Base-by-base conservation (phyloP, 2,797 vertebrate genomes). In the Pristis pectinata region DNA sequence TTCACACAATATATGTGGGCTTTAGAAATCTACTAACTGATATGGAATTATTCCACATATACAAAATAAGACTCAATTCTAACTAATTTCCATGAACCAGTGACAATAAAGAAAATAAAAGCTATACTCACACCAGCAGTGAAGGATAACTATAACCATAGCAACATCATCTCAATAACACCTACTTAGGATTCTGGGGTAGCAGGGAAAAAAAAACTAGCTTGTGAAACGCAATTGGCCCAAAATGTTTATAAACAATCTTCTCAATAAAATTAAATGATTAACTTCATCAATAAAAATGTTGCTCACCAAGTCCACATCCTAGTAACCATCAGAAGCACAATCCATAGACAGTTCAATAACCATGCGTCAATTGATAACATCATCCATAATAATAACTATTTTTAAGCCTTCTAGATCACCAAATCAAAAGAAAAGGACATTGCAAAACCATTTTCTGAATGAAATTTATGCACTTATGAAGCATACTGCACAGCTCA, bases 61-160 rank as follows among this genome's bases (percentile, higher is more conserved):
- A 30, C 83, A 87, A 87, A 87, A 59, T 87, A 59, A 59, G 53
- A 56, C 83, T 5, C 83, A 87, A 34, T 30, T 34, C 53, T 30
- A 82, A 59, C 53, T 34, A 87, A 87, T 30, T 85, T 34, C 49
- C 22, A 85, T 85, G 8, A 85, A 10, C 41, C 80, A 49, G 80
- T 22, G 15, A 82, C 80, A 82, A 82, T 82, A 82, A 82, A n/a
- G 30, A 27, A 59, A 56, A 59, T 4, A 59, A 56, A 85, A 59
- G 7, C 27, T 87, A 56, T 34, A 56, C 53, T 87, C 83, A 56
- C 83, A 59, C 49, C 10, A 56, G 27, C 49, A 87, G 83, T 56
- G 49, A 87, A 87, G 27, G 53, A 19, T 49, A 82, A 22, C 80
- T 82, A 87, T 87, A 87, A 87, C 83, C 83, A 87, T 87, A 53